Base-by-base conservation (phyloP, 2,113 vertebrate genomes). In the Apodemus sylvaticus region DNA sequence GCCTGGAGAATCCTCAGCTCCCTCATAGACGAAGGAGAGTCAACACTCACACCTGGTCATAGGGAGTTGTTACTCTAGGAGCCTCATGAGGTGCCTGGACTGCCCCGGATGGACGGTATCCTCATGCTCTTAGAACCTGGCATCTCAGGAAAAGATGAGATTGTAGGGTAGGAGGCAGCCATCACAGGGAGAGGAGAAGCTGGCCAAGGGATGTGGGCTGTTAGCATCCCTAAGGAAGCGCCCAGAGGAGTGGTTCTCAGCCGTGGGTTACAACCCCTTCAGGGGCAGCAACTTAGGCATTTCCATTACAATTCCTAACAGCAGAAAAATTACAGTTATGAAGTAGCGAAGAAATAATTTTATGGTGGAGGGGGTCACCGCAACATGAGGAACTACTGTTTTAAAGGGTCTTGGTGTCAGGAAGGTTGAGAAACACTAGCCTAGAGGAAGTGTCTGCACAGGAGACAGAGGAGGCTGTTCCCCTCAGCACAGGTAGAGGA, bases 31-130 rank as follows among this genome's bases (percentile, higher is more conserved):
- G 0, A n/a, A n/a, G 1, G 29, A 26, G 55, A 76, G 81, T 22
- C 2, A 3, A 62, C 1, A 1, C 1, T 11, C 1, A 24, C 11
- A n/a, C 29, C 7, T 26, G 1, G 1, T 51, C 58, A 19, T 4
- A 62, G 13, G n/a, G 53, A 42, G n/a, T 22, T 7, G 19, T 31
- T 26, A 2, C 34, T 64, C 81, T 42, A 42, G 82, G 31, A n/a
- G 60, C n/a, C 1, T 45, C 22, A 45, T 13, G 12, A 31, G n/a
- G 60, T 85, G 14, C 16, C 39, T 19, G 60, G 42, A 45, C 26
- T 36, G 62, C 42, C 42, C 62, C 8, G 1, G 62, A 45, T 22
- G 0, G 82, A 48, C 42, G 22, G 12, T 48, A 17, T 48, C 82
- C 14, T 31, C 31, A 42, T 45, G n/a, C 26, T 45, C n/a, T 64